phyloP scores from a whole-genome alignment of 2,113 vertebrate species.

The Mastomys coucha region DNA sequence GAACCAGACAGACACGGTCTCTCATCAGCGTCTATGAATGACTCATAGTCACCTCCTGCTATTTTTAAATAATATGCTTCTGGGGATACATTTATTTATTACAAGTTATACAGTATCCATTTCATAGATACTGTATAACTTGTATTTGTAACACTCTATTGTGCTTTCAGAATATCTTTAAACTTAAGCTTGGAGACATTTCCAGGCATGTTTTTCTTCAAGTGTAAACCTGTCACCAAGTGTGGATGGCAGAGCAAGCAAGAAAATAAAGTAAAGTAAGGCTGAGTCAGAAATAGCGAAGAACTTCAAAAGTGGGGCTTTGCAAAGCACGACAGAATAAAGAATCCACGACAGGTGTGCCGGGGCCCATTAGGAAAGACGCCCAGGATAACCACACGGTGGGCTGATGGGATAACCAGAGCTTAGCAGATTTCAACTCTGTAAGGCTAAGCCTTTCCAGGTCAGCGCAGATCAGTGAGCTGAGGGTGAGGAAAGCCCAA shows the following conservation, averaged over 20 bases:
- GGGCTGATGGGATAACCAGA: not conserved
- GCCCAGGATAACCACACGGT: not conserved
- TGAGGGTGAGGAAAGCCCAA: not conserved
- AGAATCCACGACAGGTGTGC: conserved; percentile 11
- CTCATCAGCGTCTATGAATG: not conserved
- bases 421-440: not conserved
- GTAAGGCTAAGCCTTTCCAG: not conserved
- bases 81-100: not conserved
- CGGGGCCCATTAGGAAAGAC: not conserved
- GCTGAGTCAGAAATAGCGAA: conserved; percentile 64
- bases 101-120: not conserved
- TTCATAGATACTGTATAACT: not conserved
- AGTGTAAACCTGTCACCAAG: conserved; percentile 36
- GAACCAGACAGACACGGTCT: not conserved
- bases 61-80: not conserved
- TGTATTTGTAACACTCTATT: not conserved
- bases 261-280: conserved; percentile 55
- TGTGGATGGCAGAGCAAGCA: conserved; percentile 37
- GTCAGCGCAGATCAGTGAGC: conserved; percentile 34
- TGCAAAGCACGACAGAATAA: conserved; percentile 55
- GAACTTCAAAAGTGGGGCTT: conserved; percentile 39
- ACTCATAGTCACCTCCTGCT: not conserved
- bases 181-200: conserved; percentile 39
- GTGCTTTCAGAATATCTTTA: conserved; percentile 40
- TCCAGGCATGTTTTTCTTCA: conserved; percentile 55